Conservation (phyloP, 2,797 vertebrate genomes). For the Schizopygopsis pylzovi region DNA sequence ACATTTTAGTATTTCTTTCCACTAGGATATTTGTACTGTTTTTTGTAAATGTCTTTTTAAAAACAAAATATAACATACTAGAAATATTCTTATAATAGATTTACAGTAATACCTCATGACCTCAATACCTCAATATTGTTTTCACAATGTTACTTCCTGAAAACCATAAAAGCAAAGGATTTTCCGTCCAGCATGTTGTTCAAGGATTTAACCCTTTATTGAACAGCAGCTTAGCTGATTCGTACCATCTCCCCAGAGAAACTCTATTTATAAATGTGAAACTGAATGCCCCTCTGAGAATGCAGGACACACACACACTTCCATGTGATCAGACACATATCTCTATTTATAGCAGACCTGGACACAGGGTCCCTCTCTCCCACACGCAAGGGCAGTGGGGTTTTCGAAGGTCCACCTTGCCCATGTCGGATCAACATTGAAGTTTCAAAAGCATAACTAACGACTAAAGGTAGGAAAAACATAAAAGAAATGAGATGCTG, state of each 20-base stretch:
- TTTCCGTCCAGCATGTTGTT: neutral
- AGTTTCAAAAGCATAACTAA: slow-evolving; percentile 56
- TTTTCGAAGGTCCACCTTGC: slow-evolving; percentile 59
- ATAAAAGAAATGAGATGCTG: neutral
- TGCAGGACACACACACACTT: slow-evolving; percentile 55
- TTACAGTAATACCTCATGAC: neutral
- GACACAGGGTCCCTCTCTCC: slow-evolving; percentile 60
- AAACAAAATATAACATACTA: neutral
- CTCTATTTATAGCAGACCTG: slow-evolving; percentile 78
- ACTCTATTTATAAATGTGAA: slow-evolving; percentile 64
- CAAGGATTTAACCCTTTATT: slow-evolving; percentile 9
- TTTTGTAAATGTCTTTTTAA: neutral
- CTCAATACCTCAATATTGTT: too few relatives aligned
- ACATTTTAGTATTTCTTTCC: neutral
- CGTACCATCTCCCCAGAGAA: neutral
- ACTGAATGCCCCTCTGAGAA: slow-evolving; percentile 67
- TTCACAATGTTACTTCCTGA: neutral
- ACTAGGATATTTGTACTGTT: neutral
- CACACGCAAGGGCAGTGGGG: slow-evolving; percentile 72
- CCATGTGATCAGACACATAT: slow-evolving; percentile 76
- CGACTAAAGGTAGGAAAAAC: slow-evolving; percentile 57
- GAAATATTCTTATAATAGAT: neutral
- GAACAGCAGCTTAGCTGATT: slow-evolving; percentile 20
- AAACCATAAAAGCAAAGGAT: neutral
- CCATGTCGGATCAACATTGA: slow-evolving; percentile 58